phyloP scores from a whole-genome alignment of 2,113 vertebrate species.

The Euleptes europaea region DNA sequence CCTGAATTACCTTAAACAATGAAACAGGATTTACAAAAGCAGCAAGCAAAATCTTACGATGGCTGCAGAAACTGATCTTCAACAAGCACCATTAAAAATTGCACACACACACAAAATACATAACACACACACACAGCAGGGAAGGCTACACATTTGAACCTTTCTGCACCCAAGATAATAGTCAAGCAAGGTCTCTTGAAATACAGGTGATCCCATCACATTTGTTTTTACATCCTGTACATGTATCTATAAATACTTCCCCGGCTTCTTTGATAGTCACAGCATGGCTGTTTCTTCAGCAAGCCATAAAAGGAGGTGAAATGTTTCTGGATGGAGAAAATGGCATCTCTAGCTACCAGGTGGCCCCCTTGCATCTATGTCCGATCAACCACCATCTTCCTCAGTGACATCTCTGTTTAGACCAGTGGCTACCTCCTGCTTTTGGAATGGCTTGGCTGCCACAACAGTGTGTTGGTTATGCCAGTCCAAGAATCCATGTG shows the following conservation, averaged over 20 bases:
- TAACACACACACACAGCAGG: conserved; percentile 8
- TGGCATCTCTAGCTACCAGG: neutral
- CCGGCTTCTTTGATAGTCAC: conserved; percentile 44
- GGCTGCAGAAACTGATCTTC: conserved; percentile 47
- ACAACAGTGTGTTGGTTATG: neutral
- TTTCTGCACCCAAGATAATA: neutral
- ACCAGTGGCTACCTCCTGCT: conserved; percentile 7
- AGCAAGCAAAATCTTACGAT: conserved; percentile 46
- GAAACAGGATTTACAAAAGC: conserved; percentile 33
- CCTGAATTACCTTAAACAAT: conserved; percentile 17
- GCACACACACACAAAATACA: conserved; percentile 2
- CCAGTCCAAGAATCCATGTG: conserved; percentile 18
- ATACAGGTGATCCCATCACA: conserved; percentile 8
- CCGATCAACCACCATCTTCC: neutral
- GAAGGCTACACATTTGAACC: conserved; percentile 24
- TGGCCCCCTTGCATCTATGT: neutral
- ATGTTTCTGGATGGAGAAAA: neutral
- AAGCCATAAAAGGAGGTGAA: conserved; percentile 30
- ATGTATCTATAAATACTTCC: conserved; percentile 45
- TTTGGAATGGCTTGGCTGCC: neutral
- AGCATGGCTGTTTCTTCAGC: conserved; percentile 30
- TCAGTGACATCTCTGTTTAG: neutral
- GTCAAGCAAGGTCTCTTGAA: neutral
- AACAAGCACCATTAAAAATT: conserved; percentile 5
- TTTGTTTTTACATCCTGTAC: conserved; percentile 53